Evolutionary conservation across 2,888 invertebrate genomes (phyloP), one percentile per base, ranked within the genome.

Genomic region (Stenodema calcarata): DNA sequence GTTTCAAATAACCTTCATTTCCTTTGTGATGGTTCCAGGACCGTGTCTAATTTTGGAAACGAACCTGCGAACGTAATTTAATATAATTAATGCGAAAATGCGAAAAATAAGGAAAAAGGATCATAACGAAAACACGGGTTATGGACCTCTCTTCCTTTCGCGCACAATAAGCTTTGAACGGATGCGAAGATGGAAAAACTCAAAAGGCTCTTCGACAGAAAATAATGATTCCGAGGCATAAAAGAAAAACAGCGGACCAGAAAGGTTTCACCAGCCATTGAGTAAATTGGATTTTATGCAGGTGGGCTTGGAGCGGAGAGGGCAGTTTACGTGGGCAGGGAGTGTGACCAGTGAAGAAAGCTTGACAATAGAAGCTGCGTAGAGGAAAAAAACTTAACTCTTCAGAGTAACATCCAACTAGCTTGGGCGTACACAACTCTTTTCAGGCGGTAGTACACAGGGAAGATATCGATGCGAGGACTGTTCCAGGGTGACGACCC

Each of bases 271-370:
- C 78, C 23, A 78, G 78, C 78, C 42, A 78, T 78, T 41, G 78
- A 44, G 44, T 78, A 78, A 78, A 78, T 78, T 78, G 44, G 78
- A 78, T 78, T 78, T 78, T 78, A 73, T 73, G 73, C 73, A 78
- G 41, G 18, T 42, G 27, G 78, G 35, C 18, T 44, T 78, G 35
- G 28, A 41, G 73, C 73, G 41, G 41, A 27, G 41, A 44, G 78
- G 35, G 69, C 69, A 69, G 82, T 82, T 82, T 82, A 69, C 82
- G 41, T 41, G 82, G 28, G 82, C 82, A 69, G n/a, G 82, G 69
- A 82, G 69, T 82, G 69, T 82, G 82, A 82, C 82, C 82, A 27
- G 82, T 82, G 82, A 82, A 82, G 82, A 82, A 82, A 82, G 82
- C 82, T 82, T 82, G 82, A 82, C 82, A 82, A 82, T 82, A 23